Evolutionary conservation across 2,113 vertebrate species (phyloP).

Genomic region (Heloderma charlesbogerti): DNA sequence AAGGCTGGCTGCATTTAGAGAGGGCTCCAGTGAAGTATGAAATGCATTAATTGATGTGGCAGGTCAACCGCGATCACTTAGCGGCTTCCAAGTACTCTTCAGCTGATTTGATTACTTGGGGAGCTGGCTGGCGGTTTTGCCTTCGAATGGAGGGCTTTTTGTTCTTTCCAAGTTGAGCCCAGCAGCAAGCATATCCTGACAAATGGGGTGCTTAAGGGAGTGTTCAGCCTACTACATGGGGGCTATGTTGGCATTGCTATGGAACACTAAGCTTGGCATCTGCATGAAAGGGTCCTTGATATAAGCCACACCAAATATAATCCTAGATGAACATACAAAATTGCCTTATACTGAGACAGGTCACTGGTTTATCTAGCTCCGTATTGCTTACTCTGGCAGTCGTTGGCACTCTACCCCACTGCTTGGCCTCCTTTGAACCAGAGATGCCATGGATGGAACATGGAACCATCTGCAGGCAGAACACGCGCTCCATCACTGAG

Average conservation of each 20-base stretch:
- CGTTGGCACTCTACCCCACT: background rate
- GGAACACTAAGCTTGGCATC: background rate
- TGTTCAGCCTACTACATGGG: background rate
- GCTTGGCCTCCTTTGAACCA: too few relatives aligned
- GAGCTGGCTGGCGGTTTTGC: background rate
- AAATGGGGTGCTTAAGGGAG: background rate
- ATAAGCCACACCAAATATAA: background rate
- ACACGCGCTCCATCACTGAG: background rate
- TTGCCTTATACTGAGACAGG: background rate
- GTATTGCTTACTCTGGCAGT: background rate
- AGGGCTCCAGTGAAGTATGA: slow-evolving; percentile 10
- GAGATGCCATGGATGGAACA: background rate
- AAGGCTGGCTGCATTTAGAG: background rate
- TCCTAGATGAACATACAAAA: background rate
- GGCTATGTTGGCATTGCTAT: too few relatives aligned
- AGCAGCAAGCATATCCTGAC: background rate
- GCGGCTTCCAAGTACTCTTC: background rate
- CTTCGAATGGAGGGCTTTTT: background rate
- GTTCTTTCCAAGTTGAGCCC: background rate
- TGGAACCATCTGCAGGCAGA: background rate
- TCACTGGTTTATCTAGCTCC: background rate
- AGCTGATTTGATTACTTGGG: slow-evolving; percentile 8
- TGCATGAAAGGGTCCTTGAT: too few relatives aligned
- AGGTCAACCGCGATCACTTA: background rate
- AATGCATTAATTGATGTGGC: background rate